Conservation (phyloP, 2,797 vertebrate genomes). For the Schizothorax lantsangensis region DNA sequence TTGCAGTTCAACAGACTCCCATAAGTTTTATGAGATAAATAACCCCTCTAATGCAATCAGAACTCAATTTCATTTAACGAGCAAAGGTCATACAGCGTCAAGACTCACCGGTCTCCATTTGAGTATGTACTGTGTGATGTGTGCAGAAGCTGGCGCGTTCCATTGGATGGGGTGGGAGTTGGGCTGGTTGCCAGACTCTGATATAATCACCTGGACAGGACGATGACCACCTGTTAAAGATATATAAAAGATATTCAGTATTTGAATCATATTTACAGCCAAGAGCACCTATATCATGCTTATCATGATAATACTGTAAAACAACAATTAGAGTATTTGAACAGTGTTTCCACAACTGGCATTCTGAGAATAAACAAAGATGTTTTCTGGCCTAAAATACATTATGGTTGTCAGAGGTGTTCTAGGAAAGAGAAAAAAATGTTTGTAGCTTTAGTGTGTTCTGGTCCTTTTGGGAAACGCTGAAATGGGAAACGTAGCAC, state of each 20-base stretch:
- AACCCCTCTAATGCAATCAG: not conserved
- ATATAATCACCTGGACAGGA: slow-evolving; percentile 94
- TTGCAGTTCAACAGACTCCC: not conserved
- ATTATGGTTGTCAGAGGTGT: slow-evolving; percentile 18
- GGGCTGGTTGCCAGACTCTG: slow-evolving; percentile 89
- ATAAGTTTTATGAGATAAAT: not conserved
- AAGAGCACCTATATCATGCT: not conserved
- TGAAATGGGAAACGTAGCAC: slow-evolving; percentile 62
- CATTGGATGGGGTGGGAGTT: slow-evolving; percentile 97
- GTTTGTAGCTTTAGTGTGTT: not conserved
- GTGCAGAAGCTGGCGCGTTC: slow-evolving; percentile 87
- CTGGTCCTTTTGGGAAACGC: slow-evolving; percentile 42
- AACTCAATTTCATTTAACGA: not conserved
- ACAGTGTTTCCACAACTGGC: not conserved
- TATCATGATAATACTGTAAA: not conserved
- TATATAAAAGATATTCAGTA: not conserved
- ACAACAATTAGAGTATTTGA: not conserved
- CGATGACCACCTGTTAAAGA: slow-evolving; percentile 80
- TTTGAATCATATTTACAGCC: not conserved
- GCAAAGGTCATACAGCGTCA: not conserved
- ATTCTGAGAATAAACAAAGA: not conserved
- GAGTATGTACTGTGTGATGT: slow-evolving; percentile 93
- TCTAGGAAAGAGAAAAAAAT: slow-evolving; percentile 17
- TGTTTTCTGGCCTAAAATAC: not conserved
- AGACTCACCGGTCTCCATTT: slow-evolving; percentile 91